Percentiles rank a stretch among this genome's conserved stretches.
Conservation (phyloP, 2,113 vertebrate species). For the Stegostoma tigrinum region DNA sequence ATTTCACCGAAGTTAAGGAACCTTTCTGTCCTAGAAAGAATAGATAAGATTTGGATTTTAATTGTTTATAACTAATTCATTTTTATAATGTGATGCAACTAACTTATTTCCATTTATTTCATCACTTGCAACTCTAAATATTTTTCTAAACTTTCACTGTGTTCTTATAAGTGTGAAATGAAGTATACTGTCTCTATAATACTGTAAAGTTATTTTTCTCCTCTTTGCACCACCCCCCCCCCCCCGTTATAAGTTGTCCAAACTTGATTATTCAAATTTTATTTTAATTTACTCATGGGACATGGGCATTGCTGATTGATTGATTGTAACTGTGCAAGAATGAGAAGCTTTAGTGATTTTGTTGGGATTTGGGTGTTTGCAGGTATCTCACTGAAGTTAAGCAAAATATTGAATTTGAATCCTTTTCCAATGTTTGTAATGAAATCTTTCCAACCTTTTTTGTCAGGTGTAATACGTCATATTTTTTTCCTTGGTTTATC, state of each 20-base stretch:
- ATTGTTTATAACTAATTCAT: background rate
- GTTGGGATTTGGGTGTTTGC: too few species aligned
- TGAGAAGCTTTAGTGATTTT: too few species aligned
- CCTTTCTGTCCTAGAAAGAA: background rate
- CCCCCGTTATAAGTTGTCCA: background rate
- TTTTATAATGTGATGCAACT: background rate
- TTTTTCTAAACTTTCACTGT: background rate
- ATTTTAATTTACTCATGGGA: too few species aligned
- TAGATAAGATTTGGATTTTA: background rate
- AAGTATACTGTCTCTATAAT: background rate
- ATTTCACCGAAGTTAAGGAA: background rate
- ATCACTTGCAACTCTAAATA: background rate
- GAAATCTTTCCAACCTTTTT: too few species aligned
- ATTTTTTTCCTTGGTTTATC: too few species aligned
- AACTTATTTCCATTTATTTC: background rate
- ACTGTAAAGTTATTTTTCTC: background rate
- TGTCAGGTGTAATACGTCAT: too few species aligned
- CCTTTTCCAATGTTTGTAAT: too few species aligned
- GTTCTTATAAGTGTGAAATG: background rate
- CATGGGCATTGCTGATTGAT: too few species aligned
- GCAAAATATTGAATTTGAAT: too few species aligned
- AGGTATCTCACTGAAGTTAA: too few species aligned
- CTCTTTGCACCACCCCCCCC: too few species aligned
- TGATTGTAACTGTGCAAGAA: too few species aligned
- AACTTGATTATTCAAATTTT: background rate